phyloP scores from a whole-genome alignment of 1,140 invertebrate species.

The Drosophila parvula region DNA sequence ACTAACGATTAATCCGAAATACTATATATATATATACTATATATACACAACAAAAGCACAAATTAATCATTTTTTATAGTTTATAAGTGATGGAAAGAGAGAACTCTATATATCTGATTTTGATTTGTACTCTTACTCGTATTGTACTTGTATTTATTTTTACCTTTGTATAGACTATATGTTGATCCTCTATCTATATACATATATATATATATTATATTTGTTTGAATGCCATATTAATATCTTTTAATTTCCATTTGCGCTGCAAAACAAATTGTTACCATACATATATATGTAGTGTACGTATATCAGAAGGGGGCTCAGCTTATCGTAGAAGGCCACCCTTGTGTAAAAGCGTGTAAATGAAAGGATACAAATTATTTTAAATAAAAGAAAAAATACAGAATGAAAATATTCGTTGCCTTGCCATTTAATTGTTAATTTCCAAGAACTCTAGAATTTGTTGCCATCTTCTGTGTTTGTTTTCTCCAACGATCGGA shows the following conservation, averaged over 20 bases:
- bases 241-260: constrained; percentile 42
- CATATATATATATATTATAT: constrained; percentile 43
- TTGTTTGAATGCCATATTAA: constrained; percentile 74
- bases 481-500: constrained; percentile 15
- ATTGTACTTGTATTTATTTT: constrained; percentile 68
- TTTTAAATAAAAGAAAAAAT: constrained; percentile 73
- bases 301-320: constrained; percentile 20
- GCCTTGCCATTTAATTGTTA: neutral
- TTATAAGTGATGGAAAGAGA: constrained; percentile 20
- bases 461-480: neutral
- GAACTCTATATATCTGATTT: constrained; percentile 34
- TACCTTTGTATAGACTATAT: constrained; percentile 64
- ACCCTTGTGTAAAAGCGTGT: constrained; percentile 63
- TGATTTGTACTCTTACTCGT: constrained; percentile 22
- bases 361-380: constrained; percentile 77
- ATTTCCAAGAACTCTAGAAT: neutral
- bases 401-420: constrained; percentile 3
- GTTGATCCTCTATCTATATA: constrained; percentile 32
- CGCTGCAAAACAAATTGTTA: constrained; percentile 62
- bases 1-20: constrained; percentile 10
- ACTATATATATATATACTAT: too few species aligned
- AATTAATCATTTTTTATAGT: constrained; percentile 38
- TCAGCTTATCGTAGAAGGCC: constrained; percentile 46
- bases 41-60: constrained; percentile 3
- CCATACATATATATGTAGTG: constrained; percentile 34